Evolutionary conservation across 2,888 invertebrate genomes (phyloP).

Genomic region (Caenorhabditis panamensis): DNA sequence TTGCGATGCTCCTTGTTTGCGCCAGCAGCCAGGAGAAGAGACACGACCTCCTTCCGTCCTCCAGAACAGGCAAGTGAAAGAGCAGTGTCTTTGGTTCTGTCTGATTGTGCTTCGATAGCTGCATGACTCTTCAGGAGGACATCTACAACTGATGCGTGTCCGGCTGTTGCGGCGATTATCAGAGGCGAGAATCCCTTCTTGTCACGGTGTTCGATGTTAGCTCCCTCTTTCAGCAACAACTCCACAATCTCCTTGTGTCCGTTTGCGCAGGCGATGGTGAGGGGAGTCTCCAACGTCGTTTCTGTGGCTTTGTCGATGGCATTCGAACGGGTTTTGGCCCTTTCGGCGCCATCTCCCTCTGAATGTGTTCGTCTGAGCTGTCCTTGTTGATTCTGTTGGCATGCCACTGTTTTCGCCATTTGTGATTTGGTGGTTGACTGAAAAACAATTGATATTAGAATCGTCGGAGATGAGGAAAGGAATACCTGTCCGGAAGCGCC

Average conservation of each 20-base stretch:
- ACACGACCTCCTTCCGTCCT: slow-evolving; percentile 96
- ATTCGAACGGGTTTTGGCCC: slow-evolving; percentile 81
- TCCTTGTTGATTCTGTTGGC: slow-evolving; percentile 24
- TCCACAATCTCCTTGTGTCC: slow-evolving; percentile 97
- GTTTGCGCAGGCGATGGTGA: slow-evolving; percentile 89
- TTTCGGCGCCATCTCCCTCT: slow-evolving; percentile 52
- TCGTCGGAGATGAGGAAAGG: neutral
- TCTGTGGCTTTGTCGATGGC: slow-evolving; percentile 94
- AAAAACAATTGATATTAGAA: slow-evolving; percentile 2
- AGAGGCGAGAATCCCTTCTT: slow-evolving; percentile 97
- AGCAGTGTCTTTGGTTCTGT: slow-evolving; percentile 95
- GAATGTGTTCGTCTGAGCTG: slow-evolving; percentile 58
- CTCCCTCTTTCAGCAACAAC: slow-evolving; percentile 91
- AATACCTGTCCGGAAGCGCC: slow-evolving; percentile 24
- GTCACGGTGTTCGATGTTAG: slow-evolving; percentile 97
- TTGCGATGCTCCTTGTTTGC: slow-evolving; percentile 97
- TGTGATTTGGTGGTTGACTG: slow-evolving; percentile 24
- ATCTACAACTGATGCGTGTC: slow-evolving; percentile 92
- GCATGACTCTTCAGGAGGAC: slow-evolving; percentile 93
- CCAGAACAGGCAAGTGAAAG: slow-evolving; percentile 97
- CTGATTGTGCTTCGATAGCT: slow-evolving; percentile 98
- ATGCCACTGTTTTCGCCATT: slow-evolving; percentile 21
- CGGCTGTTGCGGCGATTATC: slow-evolving; percentile 96
- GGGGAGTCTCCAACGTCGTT: slow-evolving; percentile 97
- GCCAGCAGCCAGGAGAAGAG: slow-evolving; percentile 90